Conservation (phyloP, 2,797 vertebrate genomes). For the Carduelis carduelis region DNA sequence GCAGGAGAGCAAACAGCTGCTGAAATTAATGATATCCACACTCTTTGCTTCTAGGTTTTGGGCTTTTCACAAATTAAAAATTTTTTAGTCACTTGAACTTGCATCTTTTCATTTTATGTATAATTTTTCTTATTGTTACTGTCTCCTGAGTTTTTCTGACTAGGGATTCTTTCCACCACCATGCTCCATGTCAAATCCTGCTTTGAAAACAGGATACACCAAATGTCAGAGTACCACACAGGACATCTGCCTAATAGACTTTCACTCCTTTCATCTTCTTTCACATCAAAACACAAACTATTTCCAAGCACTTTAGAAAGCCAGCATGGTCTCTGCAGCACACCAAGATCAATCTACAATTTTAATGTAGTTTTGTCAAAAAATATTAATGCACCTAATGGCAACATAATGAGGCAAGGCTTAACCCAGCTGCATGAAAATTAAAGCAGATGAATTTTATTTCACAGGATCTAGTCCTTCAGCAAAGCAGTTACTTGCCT, state of each 20-base stretch:
- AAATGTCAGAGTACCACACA: not conserved
- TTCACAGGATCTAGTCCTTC: constrained; percentile 34
- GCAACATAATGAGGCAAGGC: constrained; percentile 35
- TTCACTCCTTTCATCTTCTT: not conserved
- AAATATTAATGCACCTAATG: constrained; percentile 42
- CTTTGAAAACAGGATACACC: not conserved
- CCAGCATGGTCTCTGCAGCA: not conserved
- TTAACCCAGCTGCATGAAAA: constrained; percentile 52
- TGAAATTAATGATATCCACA: not conserved
- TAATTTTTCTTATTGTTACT: not conserved
- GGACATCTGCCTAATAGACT: not conserved
- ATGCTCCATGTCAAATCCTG: not conserved
- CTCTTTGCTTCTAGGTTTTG: not conserved
- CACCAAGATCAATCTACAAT: constrained; percentile 10
- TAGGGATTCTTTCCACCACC: not conserved
- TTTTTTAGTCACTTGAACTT: not conserved
- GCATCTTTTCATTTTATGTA: not conserved
- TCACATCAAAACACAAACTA: not conserved
- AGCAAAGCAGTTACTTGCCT: not conserved
- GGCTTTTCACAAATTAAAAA: not conserved
- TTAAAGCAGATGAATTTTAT: constrained; percentile 47
- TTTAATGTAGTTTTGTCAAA: constrained; percentile 45
- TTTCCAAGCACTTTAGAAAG: constrained; percentile 27
- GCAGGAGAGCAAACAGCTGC: not conserved
- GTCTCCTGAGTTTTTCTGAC: not conserved